Conservation (phyloP, 2,113 vertebrate genomes). For the Podarcis muralis region DNA sequence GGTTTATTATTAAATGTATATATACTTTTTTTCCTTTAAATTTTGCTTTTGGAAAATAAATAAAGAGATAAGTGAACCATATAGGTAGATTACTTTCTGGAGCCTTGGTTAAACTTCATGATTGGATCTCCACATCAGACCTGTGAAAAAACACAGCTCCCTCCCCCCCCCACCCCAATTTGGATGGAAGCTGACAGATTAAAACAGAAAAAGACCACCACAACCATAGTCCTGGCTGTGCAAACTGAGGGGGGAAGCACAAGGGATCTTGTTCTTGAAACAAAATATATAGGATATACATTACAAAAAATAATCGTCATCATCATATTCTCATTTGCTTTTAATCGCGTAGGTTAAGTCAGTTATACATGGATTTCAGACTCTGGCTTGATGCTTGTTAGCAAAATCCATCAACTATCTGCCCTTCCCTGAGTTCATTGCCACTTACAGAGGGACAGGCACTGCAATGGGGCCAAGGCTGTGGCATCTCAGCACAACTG, state of each 20-base stretch:
- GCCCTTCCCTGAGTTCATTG: conserved; percentile 31
- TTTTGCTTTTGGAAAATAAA: conserved; percentile 77
- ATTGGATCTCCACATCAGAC: conserved; percentile 67
- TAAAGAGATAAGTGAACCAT: conserved; percentile 70
- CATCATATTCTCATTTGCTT: background rate
- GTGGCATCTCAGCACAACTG: background rate
- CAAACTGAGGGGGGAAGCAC: background rate
- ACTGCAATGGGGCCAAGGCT: background rate
- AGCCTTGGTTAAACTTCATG: conserved; percentile 71
- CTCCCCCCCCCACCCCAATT: background rate
- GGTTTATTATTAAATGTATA: conserved; percentile 43
- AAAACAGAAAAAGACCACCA: background rate
- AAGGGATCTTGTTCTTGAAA: conserved; percentile 32
- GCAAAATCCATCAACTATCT: background rate
- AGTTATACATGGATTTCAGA: conserved; percentile 17
- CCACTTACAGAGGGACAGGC: background rate
- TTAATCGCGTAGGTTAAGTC: conserved; percentile 35
- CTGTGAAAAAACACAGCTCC: conserved; percentile 25
- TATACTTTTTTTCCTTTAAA: conserved; percentile 24
- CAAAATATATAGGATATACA: conserved; percentile 13
- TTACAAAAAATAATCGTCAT: conserved; percentile 40
- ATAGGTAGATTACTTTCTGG: conserved; percentile 58
- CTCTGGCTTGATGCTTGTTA: background rate
- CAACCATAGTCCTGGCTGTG: background rate
- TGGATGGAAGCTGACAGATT: conserved; percentile 20